Evolutionary conservation across 2,888 invertebrate genomes (phyloP).

Genomic region (Steinernema scapterisci): DNA sequence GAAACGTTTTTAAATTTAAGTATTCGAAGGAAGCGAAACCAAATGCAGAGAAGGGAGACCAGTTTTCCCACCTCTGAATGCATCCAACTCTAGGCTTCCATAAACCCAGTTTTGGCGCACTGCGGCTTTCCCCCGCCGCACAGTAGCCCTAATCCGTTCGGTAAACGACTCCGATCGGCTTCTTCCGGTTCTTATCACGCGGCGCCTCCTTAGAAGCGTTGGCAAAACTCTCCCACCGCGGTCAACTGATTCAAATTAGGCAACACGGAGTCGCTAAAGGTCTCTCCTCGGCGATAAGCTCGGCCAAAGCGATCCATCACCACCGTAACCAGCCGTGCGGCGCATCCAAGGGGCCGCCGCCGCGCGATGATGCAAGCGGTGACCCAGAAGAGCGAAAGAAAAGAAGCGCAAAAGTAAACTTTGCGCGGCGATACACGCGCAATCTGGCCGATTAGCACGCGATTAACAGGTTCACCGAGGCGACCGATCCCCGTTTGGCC

Average conservation of each 20-base stretch:
- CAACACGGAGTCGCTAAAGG: slow-evolving; percentile 26
- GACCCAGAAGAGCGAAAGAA: slow-evolving; percentile 19
- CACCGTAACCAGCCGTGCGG: slow-evolving; percentile 31
- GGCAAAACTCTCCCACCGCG: slow-evolving; percentile 15
- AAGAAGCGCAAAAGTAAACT: slow-evolving; percentile 12
- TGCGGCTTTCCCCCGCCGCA: not conserved
- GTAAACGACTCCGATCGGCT: not conserved
- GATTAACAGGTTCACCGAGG: slow-evolving; percentile 31
- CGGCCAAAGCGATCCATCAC: slow-evolving; percentile 32
- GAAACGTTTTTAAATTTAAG: too few relatives aligned
- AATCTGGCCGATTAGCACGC: slow-evolving; percentile 32
- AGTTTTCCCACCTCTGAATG: not conserved
- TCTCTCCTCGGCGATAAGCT: slow-evolving; percentile 26
- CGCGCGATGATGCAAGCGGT: slow-evolving; percentile 31
- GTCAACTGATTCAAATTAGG: slow-evolving; percentile 19
- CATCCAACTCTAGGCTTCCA: not conserved
- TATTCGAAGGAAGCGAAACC: not conserved
- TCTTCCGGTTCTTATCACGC: not conserved
- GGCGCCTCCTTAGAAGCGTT: not conserved
- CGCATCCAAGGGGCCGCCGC: slow-evolving; percentile 25
- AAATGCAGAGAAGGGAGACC: too few relatives aligned
- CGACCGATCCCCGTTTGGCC: slow-evolving; percentile 23
- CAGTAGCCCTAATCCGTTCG: not conserved
- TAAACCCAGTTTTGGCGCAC: not conserved
- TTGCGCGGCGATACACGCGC: slow-evolving; percentile 28